Evolutionary conservation across 1,140 invertebrate species (phyloP).

Genomic region (Nephila pilipes): DNA sequence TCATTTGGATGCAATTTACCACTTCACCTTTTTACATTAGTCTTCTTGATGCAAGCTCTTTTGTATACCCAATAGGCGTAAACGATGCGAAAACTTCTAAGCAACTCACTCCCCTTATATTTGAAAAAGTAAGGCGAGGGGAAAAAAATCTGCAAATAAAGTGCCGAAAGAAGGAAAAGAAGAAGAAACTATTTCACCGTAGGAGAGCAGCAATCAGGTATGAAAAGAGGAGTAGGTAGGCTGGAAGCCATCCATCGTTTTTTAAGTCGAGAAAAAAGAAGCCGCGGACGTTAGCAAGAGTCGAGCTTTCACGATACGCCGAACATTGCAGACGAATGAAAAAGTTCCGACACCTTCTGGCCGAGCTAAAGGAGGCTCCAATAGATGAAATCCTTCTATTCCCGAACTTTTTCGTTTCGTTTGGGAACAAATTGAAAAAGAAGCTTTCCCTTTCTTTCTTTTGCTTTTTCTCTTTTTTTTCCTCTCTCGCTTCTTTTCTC

Average conservation of each 20-base stretch:
- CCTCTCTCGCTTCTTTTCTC: neutral
- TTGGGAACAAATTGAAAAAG: constrained; percentile 69
- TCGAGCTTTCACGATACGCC: constrained; percentile 36
- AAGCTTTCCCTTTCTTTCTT: constrained; percentile 19
- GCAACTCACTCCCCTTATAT: neutral
- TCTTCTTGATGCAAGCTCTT: neutral
- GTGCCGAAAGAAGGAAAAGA: neutral
- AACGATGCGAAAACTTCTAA: neutral
- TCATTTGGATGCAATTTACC: constrained; percentile 23
- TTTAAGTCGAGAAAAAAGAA: constrained; percentile 21
- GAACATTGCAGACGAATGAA: constrained; percentile 48
- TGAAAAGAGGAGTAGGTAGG: constrained; percentile 17
- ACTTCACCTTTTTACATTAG: constrained; percentile 20
- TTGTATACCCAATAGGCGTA: neutral
- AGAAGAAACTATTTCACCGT: neutral
- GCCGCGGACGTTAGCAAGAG: constrained; percentile 43
- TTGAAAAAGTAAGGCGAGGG: neutral
- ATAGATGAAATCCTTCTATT: constrained; percentile 50
- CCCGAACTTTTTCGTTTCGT: constrained; percentile 44
- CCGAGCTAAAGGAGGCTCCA: constrained; percentile 1
- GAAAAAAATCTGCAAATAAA: neutral
- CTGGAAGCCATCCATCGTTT: constrained; percentile 37
- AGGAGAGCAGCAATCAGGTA: constrained; percentile 33
- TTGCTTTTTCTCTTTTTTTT: neutral
- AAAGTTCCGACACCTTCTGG: constrained; percentile 47